Percentiles rank a stretch among this genome's conserved stretches.
Evolutionary conservation across 2,797 vertebrate species (phyloP).

Genomic region (Liparis tanakae): DNA sequence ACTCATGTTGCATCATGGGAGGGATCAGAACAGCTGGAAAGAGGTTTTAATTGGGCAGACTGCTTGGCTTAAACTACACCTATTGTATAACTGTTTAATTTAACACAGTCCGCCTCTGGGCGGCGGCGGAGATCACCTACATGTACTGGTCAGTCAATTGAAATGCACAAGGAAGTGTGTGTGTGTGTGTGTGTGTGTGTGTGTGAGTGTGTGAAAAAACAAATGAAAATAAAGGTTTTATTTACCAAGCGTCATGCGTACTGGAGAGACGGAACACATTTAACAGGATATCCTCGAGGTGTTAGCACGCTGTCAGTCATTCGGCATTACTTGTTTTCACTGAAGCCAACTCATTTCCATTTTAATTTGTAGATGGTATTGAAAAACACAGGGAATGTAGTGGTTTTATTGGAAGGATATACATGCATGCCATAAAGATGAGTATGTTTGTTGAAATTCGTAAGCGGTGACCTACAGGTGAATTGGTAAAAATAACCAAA

Average conservation of each 20-base stretch:
- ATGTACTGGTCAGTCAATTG: slow-evolving; percentile 2
- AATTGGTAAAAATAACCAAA: background rate
- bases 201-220: background rate
- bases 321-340: slow-evolving; percentile 1
- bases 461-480: background rate
- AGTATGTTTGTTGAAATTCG: background rate
- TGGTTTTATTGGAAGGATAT: background rate
- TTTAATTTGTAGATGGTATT: slow-evolving; percentile 1
- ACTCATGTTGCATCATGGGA: slow-evolving; percentile 26
- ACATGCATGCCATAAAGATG: background rate
- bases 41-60: slow-evolving; percentile 24
- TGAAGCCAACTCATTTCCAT: slow-evolving; percentile 21
- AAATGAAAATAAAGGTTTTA: slow-evolving; percentile 15
- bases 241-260: background rate
- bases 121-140: rapidly evolving
- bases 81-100: slow-evolving; percentile 28
- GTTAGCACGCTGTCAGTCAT: slow-evolving; percentile 5
- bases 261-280: background rate
- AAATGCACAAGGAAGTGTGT: slow-evolving; percentile 4
- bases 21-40: slow-evolving; percentile 24
- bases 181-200: background rate
- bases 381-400: background rate
- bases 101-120: slow-evolving; percentile 10
- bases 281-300: slow-evolving; percentile 21
- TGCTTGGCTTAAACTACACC: slow-evolving; percentile 13